A percentile compares a stretch with the other conserved stretches of the same genome.
These are phyloP conservation scores for Physeter macrocephalus DNA, from an alignment of 2,113 vertebrate genomes.

Conservation along the genomic window DNA sequence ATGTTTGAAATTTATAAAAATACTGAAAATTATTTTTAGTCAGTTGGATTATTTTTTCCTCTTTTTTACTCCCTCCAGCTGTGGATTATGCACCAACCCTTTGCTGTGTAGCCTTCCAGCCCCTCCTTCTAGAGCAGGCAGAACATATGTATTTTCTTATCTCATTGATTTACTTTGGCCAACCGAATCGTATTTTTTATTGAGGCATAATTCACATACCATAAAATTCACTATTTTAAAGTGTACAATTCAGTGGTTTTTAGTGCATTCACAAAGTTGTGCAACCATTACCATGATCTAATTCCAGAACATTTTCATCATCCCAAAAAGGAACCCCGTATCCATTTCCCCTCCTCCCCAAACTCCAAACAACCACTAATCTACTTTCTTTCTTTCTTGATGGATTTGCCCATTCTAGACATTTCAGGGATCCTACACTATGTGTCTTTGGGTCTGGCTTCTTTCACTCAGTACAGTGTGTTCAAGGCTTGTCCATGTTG, in stretches of 20 bases:
- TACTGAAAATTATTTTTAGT: neutral
- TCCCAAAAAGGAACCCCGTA: too few relatives aligned
- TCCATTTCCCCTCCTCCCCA: too few relatives aligned
- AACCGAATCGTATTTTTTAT: neutral
- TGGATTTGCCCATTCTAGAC: too few relatives aligned
- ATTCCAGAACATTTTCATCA: too few relatives aligned
- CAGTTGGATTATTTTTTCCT: neutral
- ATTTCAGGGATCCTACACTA: too few relatives aligned
- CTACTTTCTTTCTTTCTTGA: too few relatives aligned
- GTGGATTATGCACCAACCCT: neutral
- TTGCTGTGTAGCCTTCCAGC: neutral
- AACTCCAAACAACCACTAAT: too few relatives aligned
- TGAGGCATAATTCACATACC: neutral
- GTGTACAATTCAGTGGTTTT: too few relatives aligned
- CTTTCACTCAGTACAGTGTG: neutral
- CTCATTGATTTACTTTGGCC: neutral
- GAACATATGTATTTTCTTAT: neutral
- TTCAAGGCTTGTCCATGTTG: neutral
- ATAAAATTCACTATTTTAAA: too few relatives aligned
- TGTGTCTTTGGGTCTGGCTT: neutral
- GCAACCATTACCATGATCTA: too few relatives aligned
- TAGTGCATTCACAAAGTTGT: too few relatives aligned
- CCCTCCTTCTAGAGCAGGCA: neutral
- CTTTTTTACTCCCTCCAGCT: neutral
- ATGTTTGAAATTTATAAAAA: neutral